Evolutionary conservation across 2,797 vertebrate genomes (phyloP), one percentile per base, ranked within the genome.

Genomic region (Danionella dracula): DNA sequence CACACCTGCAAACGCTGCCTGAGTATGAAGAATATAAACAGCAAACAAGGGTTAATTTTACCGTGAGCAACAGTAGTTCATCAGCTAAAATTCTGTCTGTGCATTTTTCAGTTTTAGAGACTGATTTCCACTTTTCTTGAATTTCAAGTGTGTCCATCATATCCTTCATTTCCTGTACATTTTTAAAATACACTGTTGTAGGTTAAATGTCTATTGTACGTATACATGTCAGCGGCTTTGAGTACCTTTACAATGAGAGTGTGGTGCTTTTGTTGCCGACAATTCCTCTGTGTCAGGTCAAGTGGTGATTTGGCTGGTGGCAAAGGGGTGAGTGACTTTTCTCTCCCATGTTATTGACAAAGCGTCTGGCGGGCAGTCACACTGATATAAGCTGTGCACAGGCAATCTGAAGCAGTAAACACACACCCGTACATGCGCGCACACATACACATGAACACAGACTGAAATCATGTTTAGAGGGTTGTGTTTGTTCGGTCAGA

Each of bases 311-410:
- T 72, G 46, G 8, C 34, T 74, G 82, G 82, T 81, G 76, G 64
- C 63, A 78, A 73, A 81, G 70, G 58, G 62, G 64, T 53, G 71
- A 73, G 68, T 75, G 74, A 73, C 77, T 77, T 77, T 73, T 78
- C 70, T 76, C 72, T 72, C 56, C 61, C 58, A 68, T 73, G 82
- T 78, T 82, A 85, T 82, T 80, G 83, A 83, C 81, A 79, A 77
- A 83, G 77, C 79, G 71, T 77, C 67, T 74, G 68, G 46, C 68
- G 84, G 83, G 79, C 75, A 79, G 80, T 81, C 79, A 73, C 34
- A 21, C 82, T 79, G 82, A 83, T 79, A 79, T 75, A 76, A 81
- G 78, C 77, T 79, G 77, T 78, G 76, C 77, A 50, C 65, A 71
- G 68, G 79, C 79, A 81, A 84, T 87, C 81, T 81, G 72, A 62